Percentiles rank a stretch among this genome's conserved stretches.
phyloP scores from a whole-genome alignment of 2,797 vertebrate species.

The Phoeniculus purpureus region DNA sequence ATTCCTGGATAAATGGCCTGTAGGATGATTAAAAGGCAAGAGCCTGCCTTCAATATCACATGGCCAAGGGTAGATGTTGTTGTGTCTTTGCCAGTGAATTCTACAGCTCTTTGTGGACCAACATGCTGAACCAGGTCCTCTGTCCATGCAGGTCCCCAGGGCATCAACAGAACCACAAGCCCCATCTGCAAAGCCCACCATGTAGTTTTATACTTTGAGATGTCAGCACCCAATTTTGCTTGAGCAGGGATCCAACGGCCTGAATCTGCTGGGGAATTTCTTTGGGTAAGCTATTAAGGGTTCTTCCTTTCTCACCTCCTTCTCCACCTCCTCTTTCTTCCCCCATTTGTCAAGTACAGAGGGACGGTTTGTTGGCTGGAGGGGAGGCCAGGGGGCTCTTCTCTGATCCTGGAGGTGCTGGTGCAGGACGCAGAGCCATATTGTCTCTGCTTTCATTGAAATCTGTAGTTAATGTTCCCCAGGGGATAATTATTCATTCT shows the following conservation, averaged over 20 bases:
- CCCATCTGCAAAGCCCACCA: background rate
- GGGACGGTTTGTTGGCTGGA: background rate
- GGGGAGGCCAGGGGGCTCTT: background rate
- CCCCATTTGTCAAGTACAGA: background rate
- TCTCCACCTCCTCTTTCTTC: background rate
- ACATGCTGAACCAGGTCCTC: background rate
- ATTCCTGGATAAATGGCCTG: background rate
- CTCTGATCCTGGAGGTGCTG: background rate
- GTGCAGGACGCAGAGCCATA: background rate
- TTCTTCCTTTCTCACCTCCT: background rate
- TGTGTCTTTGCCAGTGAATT: background rate
- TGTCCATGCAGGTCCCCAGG: rapidly evolving
- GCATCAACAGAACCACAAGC: background rate
- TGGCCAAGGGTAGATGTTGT: background rate
- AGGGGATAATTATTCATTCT: background rate
- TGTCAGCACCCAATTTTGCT: background rate
- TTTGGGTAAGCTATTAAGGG: background rate
- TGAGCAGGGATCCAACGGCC: background rate
- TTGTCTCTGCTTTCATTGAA: background rate
- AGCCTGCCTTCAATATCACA: background rate
- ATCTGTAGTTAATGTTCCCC: background rate
- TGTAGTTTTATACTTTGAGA: rapidly evolving
- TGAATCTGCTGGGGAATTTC: background rate
- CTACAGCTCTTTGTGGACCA: background rate
- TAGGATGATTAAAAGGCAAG: background rate